Percentiles rank a stretch among this genome's conserved stretches.
These are phyloP conservation scores for Nemurella pictetii DNA, from an alignment of 2,888 invertebrate genomes.

Conservation along the genomic window DNA sequence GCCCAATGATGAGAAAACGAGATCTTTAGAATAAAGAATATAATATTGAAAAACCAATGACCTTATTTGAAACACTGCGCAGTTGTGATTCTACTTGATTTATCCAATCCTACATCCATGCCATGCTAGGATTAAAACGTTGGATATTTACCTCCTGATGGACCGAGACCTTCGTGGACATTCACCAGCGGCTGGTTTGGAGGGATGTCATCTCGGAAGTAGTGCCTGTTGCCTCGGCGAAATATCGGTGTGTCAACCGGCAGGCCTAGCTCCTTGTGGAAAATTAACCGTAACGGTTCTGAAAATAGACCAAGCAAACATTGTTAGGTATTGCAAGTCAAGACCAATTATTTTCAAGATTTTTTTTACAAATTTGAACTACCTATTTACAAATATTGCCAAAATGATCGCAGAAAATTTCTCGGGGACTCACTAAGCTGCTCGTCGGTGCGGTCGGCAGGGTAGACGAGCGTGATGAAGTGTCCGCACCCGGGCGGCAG, in stretches of 20 bases:
- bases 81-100: no score
- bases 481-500: conserved; percentile 72
- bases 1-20: no score
- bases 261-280: conserved; percentile 74
- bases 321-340: no score
- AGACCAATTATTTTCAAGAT: no score
- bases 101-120: no score
- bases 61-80: no score
- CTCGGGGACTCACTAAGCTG: conserved; percentile 61
- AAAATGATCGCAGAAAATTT: not conserved
- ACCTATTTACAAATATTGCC: no score
- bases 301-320: conserved; percentile 47
- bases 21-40: no score
- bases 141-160: conserved; percentile 49
- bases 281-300: no score
- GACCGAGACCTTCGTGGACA: conserved; percentile 68
- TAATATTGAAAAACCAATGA: no score
- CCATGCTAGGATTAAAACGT: no score
- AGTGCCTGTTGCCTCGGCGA: conserved; percentile 66
- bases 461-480: conserved; percentile 74
- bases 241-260: conserved; percentile 72
- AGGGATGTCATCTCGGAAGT: conserved; percentile 50
- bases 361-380: no score
- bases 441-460: conserved; percentile 67
- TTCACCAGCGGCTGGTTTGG: conserved; percentile 63